Conservation (phyloP, 2,113 vertebrate genomes). For the Lathamus discolor region DNA sequence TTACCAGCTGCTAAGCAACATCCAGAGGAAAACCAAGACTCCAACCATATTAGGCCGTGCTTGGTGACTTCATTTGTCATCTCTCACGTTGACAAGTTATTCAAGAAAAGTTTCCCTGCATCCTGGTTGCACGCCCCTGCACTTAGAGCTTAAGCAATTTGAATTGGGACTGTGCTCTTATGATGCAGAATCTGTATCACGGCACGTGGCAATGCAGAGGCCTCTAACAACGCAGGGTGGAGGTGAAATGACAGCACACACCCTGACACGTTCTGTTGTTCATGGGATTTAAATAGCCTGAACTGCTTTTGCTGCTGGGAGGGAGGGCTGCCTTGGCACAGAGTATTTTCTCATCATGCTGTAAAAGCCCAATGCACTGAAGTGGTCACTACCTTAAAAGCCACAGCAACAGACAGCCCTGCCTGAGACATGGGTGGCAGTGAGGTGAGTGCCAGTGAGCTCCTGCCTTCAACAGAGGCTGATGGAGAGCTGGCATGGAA, state of each 20-base stretch:
- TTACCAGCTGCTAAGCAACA: not conserved
- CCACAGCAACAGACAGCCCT: not conserved
- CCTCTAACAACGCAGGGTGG: not conserved
- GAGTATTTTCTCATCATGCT: not conserved
- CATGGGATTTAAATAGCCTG: not conserved
- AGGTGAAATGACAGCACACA: not conserved
- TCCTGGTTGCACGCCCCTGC: not conserved
- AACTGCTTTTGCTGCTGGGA: not conserved
- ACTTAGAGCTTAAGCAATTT: not conserved
- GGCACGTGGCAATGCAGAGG: not conserved
- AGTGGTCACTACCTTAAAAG: not conserved
- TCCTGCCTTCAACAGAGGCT: not conserved
- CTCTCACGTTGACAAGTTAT: not conserved
- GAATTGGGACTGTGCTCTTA: not conserved
- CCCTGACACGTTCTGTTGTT: not conserved
- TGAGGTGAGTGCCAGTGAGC: fast-evolving
- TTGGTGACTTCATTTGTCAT: not conserved
- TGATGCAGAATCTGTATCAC: not conserved
- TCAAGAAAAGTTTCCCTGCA: not conserved
- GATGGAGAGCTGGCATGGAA: not conserved
- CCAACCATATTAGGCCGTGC: not conserved
- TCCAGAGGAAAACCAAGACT: not conserved
- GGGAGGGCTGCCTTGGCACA: not conserved
- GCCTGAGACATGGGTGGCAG: fast-evolving
- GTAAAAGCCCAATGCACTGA: not conserved